Base-by-base conservation (phyloP, 2,797 vertebrate species). In the Poeciliopsis presidionis region DNA sequence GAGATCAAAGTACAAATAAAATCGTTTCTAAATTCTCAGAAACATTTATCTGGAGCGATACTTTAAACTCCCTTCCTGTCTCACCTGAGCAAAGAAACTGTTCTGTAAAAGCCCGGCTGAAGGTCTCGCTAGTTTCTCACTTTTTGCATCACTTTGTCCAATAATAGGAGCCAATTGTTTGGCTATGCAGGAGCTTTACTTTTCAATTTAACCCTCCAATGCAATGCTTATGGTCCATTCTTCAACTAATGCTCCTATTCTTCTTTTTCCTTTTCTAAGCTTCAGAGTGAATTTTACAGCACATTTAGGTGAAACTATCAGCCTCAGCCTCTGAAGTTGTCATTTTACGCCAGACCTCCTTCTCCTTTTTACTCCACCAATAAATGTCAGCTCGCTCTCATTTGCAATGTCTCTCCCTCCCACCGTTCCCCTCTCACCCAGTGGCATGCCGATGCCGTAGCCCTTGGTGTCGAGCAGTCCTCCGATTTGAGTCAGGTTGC, bases 391-490 rank as follows among this genome's bases (percentile, higher is more conserved):
- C 67, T 53, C 1, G 41, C 61, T 76, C 3, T 43, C 46, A 43
- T 69, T 71, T 74, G 39, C 36, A 55, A 73, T 46, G 53, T 28
- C 25, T 36, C 63, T 33, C 25, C 7, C 2, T 69, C n/a, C 14
- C 3, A 25, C 41, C 43, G 11, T 6, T 20, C 53, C 75, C 16
- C 73, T 91, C 97, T 96, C 95, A 99, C 98, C 98, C 92, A 98
- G 92, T 73, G 98, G 97, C 98, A 99, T 98, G 95, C 98, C 98
- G 88, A 99, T 99, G 94, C 98, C 98, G 76, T 99, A 99, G 96
- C 98, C 98, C 96, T 99, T 99, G 92, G 98, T 99, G 96, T 99
- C 98, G 94, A 99, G 96, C 92, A 99, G 96, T 82, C 98, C 98
- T 87, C 98, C 98, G 55, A 99, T 98, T 96, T 99, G 98, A 70